These are phyloP conservation scores for Hydrotaea cyrtoneurina DNA, from an alignment of 2,888 invertebrate genomes.

Conservation along the genomic window DNA sequence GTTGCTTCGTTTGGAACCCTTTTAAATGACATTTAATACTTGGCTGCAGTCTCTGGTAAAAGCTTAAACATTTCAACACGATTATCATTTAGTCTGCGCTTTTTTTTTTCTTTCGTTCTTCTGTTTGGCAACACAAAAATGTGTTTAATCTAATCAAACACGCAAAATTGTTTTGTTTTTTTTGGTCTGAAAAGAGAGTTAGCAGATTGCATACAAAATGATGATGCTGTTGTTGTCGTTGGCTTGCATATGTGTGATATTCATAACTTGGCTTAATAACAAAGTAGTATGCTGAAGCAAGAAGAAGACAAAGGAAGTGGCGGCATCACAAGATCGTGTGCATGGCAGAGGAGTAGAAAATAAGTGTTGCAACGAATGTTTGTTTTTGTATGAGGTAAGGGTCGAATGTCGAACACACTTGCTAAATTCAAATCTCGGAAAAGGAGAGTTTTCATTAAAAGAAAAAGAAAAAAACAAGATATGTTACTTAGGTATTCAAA, in stretches of 20 bases:
- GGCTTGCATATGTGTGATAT: slow-evolving; percentile 51
- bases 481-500: no score
- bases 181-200: slow-evolving; percentile 44
- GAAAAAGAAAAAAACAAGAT: no score
- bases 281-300: not conserved
- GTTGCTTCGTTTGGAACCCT: slow-evolving; percentile 43
- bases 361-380: not conserved
- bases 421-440: no score
- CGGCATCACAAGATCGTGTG: slow-evolving; percentile 12
- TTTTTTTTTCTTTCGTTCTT: not conserved
- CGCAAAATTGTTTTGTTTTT: slow-evolving; percentile 56
- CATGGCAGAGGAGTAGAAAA: not conserved
- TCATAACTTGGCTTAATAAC: slow-evolving; percentile 57
- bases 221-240: not conserved
- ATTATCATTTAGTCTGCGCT: slow-evolving; percentile 59
- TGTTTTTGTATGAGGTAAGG: not conserved
- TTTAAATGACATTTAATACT: slow-evolving; percentile 66
- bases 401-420: not conserved
- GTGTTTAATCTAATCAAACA: slow-evolving; percentile 66
- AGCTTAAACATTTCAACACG: slow-evolving; percentile 68
- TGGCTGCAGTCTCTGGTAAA: slow-evolving; percentile 48
- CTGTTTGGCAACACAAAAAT: slow-evolving; percentile 19
- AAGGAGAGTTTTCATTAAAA: no score
- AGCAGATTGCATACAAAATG: slow-evolving; percentile 46
- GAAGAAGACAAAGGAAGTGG: slow-evolving; percentile 21